Evolutionary conservation across 2,888 invertebrate species (phyloP).

Genomic region (Nomada lathburiana): DNA sequence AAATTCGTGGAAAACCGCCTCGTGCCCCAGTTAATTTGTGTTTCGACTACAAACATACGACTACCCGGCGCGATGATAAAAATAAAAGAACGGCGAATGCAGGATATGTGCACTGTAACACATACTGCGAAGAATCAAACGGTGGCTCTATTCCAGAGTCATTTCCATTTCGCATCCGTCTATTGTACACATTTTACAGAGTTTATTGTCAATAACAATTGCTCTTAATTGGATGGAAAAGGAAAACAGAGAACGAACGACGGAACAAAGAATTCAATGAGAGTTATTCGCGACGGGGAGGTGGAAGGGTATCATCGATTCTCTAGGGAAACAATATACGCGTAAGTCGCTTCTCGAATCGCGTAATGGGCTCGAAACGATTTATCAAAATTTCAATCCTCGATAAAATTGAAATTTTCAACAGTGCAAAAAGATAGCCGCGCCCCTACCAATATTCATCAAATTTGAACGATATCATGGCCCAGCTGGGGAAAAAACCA

Average conservation of each 20-base stretch:
- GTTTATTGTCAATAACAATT: background rate
- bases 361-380: background rate
- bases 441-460: slow-evolving; percentile 35
- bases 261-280: background rate
- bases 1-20: background rate
- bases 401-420: slow-evolving; percentile 38
- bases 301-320: background rate
- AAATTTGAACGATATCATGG: slow-evolving; percentile 28
- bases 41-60: background rate
- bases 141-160: background rate
- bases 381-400: slow-evolving; percentile 31
- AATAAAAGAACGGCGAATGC: background rate
- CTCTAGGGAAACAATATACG: too few species aligned
- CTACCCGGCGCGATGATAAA: background rate
- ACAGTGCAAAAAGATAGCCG: slow-evolving; percentile 35
- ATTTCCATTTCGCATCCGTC: background rate
- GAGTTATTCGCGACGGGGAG: background rate
- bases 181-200: background rate
- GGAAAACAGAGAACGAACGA: background rate
- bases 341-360: background rate
- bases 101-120: background rate
- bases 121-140: background rate
- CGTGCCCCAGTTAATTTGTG: background rate
- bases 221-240: slow-evolving; percentile 15
- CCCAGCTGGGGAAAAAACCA: background rate